phyloP scores from a whole-genome alignment of 2,888 invertebrate species.

The Saturnia pavonia region DNA sequence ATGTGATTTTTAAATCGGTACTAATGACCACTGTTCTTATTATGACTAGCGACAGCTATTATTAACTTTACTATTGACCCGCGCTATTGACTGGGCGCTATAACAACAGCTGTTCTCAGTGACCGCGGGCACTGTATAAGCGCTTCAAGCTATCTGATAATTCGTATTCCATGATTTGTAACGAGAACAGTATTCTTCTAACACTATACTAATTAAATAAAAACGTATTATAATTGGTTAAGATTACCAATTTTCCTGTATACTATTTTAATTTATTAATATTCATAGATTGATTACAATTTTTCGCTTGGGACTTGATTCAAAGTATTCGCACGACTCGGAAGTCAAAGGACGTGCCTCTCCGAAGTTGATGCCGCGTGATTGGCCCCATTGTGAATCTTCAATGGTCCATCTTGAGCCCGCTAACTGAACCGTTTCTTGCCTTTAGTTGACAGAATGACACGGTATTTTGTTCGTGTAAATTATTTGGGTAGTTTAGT shows the following conservation, averaged over 20 bases:
- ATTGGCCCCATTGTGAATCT: slow-evolving; percentile 74
- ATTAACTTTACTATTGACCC: too few species aligned
- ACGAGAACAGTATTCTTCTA: too few species aligned
- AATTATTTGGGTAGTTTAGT: slow-evolving; percentile 1
- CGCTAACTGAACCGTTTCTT: slow-evolving; percentile 59
- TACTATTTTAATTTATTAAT: slow-evolving; percentile 14
- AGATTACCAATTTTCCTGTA: neutral
- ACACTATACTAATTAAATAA: neutral
- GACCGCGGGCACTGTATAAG: too few species aligned
- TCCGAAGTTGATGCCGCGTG: slow-evolving; percentile 63
- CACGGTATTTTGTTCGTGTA: neutral
- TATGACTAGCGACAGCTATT: too few species aligned
- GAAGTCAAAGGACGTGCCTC: slow-evolving; percentile 67
- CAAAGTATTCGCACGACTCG: slow-evolving; percentile 56
- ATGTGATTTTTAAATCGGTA: too few species aligned
- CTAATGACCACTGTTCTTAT: too few species aligned
- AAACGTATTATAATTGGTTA: neutral
- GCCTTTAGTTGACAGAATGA: slow-evolving; percentile 29
- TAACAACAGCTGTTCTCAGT: too few species aligned
- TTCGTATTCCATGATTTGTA: too few species aligned
- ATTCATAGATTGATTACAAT: slow-evolving; percentile 50
- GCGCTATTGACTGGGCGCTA: too few species aligned
- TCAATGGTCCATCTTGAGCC: slow-evolving; percentile 67
- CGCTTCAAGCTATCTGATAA: too few species aligned
- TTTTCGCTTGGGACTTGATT: slow-evolving; percentile 46